Conservation (phyloP, 1,140 invertebrate genomes). For the Drosophila carrolli region DNA sequence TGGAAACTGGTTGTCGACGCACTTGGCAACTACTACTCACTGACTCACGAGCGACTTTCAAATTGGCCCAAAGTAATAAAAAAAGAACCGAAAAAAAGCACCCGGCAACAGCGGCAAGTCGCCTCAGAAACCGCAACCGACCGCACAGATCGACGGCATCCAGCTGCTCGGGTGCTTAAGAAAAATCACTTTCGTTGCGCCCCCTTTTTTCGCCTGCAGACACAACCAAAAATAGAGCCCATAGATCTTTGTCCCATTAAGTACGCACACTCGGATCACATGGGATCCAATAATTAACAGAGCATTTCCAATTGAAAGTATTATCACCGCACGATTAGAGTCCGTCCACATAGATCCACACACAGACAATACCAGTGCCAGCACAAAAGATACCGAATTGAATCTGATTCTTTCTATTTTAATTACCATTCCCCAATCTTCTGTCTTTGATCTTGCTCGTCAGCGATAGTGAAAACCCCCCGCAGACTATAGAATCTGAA, state of each 20-base stretch:
- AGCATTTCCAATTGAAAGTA: slow-evolving; percentile 66
- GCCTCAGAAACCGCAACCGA: slow-evolving; percentile 17
- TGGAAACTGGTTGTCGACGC: slow-evolving; percentile 69
- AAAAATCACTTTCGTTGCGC: slow-evolving; percentile 50
- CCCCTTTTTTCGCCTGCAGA: slow-evolving; percentile 35
- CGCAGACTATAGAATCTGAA: slow-evolving; percentile 10
- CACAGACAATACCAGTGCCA: slow-evolving; percentile 34
- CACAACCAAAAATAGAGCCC: slow-evolving; percentile 45
- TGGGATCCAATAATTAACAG: slow-evolving; percentile 27
- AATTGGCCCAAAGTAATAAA: slow-evolving; percentile 55
- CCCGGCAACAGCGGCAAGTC: slow-evolving; percentile 63
- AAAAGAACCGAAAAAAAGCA: slow-evolving; percentile 32
- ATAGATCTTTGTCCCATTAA: slow-evolving; percentile 46
- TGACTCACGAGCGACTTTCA: slow-evolving; percentile 75
- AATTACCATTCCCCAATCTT: slow-evolving; percentile 2
- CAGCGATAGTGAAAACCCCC: slow-evolving; percentile 2
- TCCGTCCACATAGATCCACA: slow-evolving; percentile 52
- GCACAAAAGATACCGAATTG: slow-evolving; percentile 1
- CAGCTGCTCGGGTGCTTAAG: slow-evolving; percentile 42
- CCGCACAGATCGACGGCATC: slow-evolving; percentile 20
- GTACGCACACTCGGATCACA: slow-evolving; percentile 19
- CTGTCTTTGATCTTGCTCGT: slow-evolving; percentile 16
- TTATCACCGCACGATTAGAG: slow-evolving; percentile 59
- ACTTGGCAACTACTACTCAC: slow-evolving; percentile 49
- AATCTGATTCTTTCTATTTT: slow-evolving; percentile 19